Evolutionary conservation across 1,140 invertebrate species (phyloP), one percentile per base, ranked within the genome.

Genomic region (Aphidius gifuensis): DNA sequence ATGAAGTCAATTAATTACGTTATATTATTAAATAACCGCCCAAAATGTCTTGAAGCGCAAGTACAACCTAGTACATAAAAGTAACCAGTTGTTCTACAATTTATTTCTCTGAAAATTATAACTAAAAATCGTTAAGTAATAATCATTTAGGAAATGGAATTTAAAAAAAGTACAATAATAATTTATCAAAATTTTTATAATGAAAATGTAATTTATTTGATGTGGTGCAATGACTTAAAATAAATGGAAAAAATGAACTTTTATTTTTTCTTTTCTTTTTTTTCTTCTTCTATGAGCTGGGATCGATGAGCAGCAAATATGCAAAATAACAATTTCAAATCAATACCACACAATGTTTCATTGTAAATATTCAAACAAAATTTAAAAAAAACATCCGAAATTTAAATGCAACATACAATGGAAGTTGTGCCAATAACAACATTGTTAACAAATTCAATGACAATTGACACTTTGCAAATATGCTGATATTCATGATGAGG

Each of bases 121-220:
- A 38, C 44, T 42, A 44, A 64, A 50, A 39, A 44, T 45, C 8
- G 45, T 32, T 21, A 45, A 47, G 54, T 50, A 6, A 46, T 59
- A 54, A 50, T 32, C 42, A 43, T 11, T 38, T 58, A 42, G 47
- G 43, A 48, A 23, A 32, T 39, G 44, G 51, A 46, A 54, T 9
- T 46, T 47, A 64, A 64, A 42, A 16, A 44, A 42, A 60, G 42
- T 50, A 45, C 39, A 23, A 49, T 21, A 16, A 16, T 46, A 38
- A 56, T 38, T 53, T 42, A 38, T 23, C 46, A 50, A 62, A 56
- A 62, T 64, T 74, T 73, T 75, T 81, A 76, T 82, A 80, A 82
- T 82, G 80, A 82, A 82, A 82, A 82, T 82, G 81, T 81, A 81
- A 80, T 82, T 82, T 82, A 82, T 82, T 82, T 81, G 78, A 81